Percentiles rank a stretch among this genome's conserved stretches.
Conservation (phyloP, 2,797 vertebrate genomes). For the Myotis findleyi region DNA sequence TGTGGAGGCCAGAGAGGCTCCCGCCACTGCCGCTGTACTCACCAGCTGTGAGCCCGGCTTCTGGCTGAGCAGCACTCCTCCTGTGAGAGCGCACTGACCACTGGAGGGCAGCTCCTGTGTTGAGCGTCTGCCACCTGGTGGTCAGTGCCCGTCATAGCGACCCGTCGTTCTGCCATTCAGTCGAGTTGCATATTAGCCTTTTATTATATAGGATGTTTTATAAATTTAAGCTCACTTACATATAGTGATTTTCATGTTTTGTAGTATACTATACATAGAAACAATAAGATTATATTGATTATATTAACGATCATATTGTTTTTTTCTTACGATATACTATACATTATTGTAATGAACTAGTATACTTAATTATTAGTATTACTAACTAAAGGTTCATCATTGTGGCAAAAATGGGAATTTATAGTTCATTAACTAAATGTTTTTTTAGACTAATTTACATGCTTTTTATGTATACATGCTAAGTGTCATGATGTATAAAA, state of each 20-base stretch:
- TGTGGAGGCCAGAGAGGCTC: too few species aligned
- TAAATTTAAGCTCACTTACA: background rate
- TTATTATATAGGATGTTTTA: background rate
- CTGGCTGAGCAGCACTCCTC: too few species aligned
- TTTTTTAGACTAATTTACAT: background rate
- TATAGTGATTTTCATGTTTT: slow-evolving; percentile 47
- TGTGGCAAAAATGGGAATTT: slow-evolving; percentile 13
- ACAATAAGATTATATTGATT: background rate
- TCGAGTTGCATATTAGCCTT: too few species aligned
- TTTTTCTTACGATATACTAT: background rate
- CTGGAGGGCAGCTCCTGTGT: too few species aligned
- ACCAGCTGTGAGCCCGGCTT: too few species aligned
- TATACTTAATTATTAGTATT: slow-evolving; percentile 5
- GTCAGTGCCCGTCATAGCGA: too few species aligned
- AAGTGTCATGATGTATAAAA: background rate
- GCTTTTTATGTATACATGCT: background rate
- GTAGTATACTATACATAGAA: background rate
- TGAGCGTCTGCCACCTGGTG: too few species aligned
- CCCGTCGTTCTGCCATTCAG: too few species aligned
- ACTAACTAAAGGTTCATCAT: background rate
- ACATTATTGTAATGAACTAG: background rate
- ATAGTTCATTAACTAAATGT: background rate
- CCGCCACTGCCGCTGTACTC: too few species aligned
- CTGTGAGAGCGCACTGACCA: too few species aligned
- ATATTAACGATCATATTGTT: background rate